Base-by-base conservation (phyloP, 2,113 vertebrate genomes). In the Campylorhamphus procurvoides region DNA sequence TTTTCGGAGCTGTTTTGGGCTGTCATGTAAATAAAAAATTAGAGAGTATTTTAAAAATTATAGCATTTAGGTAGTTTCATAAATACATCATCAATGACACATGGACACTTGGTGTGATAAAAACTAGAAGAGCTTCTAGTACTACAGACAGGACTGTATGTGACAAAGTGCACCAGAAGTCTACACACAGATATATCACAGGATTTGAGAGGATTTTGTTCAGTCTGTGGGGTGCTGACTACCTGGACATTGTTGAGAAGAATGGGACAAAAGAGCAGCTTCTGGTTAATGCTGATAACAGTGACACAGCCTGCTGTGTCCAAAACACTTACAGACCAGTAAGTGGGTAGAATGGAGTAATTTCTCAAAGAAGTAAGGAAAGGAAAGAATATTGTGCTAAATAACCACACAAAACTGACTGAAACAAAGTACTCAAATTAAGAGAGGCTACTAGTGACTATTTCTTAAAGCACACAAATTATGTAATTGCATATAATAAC, bases 1-100 rank as follows among this genome's bases (percentile, higher is more conserved):
- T 97, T 97, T 97, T 97, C 88, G 95, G 94, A 94, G 96, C 42
- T 78, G 95, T 96, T 97, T 97, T 97, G 35, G 97, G 96, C 96
- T 97, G 97, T 40, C 86, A 97, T 91, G 93, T 90, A 92, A 94
- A 97, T 88, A 96, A 73, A 96, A 96, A 96, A 94, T 72, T 31
- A 94, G 17, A 97, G 40, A 91, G 18, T 29, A 44, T 91, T 59
- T 82, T 47, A 47, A 81, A 87, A 93, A 66, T 5, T 23, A 58
- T 49, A 90, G 35, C 60, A 95, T 79, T 84, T 18, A 74, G 18
- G 7, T 67, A n/a, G 18, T 63, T 68, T 22, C 52, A 82, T 47
- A 83, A 83, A 92, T 17, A 80, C 74, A 94, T 12, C 50, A 84
- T 46, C 74, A 94, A 72, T 16, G 28, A 93, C 42, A 84, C 16